A percentile compares a stretch with the other conserved stretches of the same genome.
phyloP scores from a whole-genome alignment of 2,888 invertebrate species.

The Teinopalpus imperialis region DNA sequence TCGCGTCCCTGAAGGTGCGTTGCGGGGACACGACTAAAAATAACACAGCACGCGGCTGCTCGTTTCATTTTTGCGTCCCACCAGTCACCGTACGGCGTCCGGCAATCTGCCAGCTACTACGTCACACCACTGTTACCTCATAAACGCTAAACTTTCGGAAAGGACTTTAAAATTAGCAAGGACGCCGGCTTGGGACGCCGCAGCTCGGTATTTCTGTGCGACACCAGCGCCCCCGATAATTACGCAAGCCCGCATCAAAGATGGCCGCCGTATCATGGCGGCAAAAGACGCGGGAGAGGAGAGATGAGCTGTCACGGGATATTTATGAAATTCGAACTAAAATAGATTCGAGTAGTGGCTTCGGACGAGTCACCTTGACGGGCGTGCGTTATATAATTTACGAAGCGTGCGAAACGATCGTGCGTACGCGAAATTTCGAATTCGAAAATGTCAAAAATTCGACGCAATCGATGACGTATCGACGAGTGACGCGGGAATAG shows the following conservation, averaged over 20 bases:
- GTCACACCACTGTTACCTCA: slow-evolving; percentile 76
- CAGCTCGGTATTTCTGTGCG: slow-evolving; percentile 44
- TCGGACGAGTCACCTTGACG: slow-evolving; percentile 78
- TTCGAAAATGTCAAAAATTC: slow-evolving; percentile 62
- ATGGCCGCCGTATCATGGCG: slow-evolving; percentile 64
- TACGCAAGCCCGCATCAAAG: slow-evolving; percentile 64
- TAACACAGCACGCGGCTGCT: slow-evolving; percentile 51
- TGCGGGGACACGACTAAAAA: slow-evolving; percentile 58
- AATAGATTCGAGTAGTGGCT: slow-evolving; percentile 78
- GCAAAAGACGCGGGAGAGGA: slow-evolving; percentile 73
- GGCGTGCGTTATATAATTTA: slow-evolving; percentile 65
- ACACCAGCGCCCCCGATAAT: slow-evolving; percentile 57
- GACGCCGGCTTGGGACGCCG: slow-evolving; percentile 59
- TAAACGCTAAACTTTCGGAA: slow-evolving; percentile 73
- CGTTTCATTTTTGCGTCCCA: slow-evolving; percentile 60
- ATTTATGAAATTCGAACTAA: slow-evolving; percentile 81
- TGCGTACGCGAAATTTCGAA: slow-evolving; percentile 50
- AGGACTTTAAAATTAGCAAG: slow-evolving; percentile 80
- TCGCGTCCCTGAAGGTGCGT: slow-evolving; percentile 66
- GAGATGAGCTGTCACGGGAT: slow-evolving; percentile 79
- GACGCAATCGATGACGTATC: slow-evolving; percentile 70
- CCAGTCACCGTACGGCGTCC: slow-evolving; percentile 60
- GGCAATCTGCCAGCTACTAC: slow-evolving; percentile 78
- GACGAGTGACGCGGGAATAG: slow-evolving; percentile 66
- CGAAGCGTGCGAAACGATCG: slow-evolving; percentile 50